Evolutionary conservation across 2,113 vertebrate genomes (phyloP), one percentile per base, ranked within the genome.

Genomic region (Rana temporaria): DNA sequence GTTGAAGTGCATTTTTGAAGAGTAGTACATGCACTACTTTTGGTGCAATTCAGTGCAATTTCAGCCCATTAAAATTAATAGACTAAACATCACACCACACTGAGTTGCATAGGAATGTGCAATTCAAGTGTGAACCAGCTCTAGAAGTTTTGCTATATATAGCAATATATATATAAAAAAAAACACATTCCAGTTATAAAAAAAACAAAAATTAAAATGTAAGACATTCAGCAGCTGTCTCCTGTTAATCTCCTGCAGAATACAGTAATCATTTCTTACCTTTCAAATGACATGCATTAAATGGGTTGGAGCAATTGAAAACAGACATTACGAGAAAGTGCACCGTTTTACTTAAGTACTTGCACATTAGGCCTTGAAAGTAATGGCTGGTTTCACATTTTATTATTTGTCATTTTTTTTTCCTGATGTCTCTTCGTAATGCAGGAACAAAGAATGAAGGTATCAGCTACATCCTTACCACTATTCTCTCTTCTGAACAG

Each of bases 241-340:
- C 72, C 62, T 32, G 9, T 22, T 83, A 76, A 76, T 76, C 63
- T 60, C 56, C 34, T 12, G 8, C 55, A 42, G 53, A 83, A 83
- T 68, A 83, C 48, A 83, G 63, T 83, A 57, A 83, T 83, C 71
- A 67, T 68, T 68, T 76, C 63, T 57, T 76, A 83, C 60, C 73
- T 76, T 83, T 83, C 71, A 68, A 76, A 83, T 68, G 73, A 59
- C 81, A 48, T 30, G 71, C 60, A 67, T 75, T 57, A 67, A 82
- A 82, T 67, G 65, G 63, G 62, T 48, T 60, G 81, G 63, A 83
- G 81, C 81, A 76, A 83, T 83, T 83, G 81, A 83, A 83, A 83
- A 76, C 65, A 76, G 72, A 19, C 81, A 60, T 76, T 83, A 83
- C 62, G 64, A 59, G 55, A 83, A 68, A 75, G 72, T 83, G 72